phyloP scores from a whole-genome alignment of 2,113 vertebrate genomes.

The Nothoprocta perdicaria region DNA sequence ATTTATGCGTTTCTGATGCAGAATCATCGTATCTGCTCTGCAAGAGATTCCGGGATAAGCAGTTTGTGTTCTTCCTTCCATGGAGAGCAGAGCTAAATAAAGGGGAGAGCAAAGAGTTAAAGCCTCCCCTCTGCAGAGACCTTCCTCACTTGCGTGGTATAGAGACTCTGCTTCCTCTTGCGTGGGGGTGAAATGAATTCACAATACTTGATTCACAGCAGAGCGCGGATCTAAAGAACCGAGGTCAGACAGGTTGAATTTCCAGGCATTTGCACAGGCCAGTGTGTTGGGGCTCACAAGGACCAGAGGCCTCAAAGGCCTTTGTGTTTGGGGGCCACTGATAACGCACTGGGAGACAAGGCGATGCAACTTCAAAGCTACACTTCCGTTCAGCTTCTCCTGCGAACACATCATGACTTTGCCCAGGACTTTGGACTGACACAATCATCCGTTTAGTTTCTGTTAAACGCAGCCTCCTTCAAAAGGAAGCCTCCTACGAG shows the following conservation, averaged over 20 bases:
- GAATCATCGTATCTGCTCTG: neutral
- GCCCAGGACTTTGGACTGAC: neutral
- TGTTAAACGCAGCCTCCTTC: neutral
- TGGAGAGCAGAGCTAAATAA: neutral
- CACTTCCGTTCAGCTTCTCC: neutral
- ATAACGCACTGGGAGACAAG: neutral
- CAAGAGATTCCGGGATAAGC: neutral
- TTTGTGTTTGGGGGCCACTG: neutral
- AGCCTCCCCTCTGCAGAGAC: neutral
- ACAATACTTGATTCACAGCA: neutral
- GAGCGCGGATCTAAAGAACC: neutral
- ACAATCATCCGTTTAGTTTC: neutral
- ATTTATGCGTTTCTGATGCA: neutral
- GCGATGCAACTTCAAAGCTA: neutral
- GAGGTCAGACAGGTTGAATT: conserved; percentile 20
- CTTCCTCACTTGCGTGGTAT: neutral
- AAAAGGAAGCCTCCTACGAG: neutral
- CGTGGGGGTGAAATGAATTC: neutral
- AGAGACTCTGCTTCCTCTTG: neutral
- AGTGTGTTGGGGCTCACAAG: neutral
- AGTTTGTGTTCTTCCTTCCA: neutral
- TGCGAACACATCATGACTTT: fast-evolving
- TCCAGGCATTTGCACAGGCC: neutral
- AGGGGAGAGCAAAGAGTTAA: conserved; percentile 29
- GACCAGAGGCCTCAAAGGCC: neutral